A percentile compares a stretch with the other conserved stretches of the same genome.
phyloP scores from a whole-genome alignment of 2,888 invertebrate genomes.

The Eupithecia subumbrata region DNA sequence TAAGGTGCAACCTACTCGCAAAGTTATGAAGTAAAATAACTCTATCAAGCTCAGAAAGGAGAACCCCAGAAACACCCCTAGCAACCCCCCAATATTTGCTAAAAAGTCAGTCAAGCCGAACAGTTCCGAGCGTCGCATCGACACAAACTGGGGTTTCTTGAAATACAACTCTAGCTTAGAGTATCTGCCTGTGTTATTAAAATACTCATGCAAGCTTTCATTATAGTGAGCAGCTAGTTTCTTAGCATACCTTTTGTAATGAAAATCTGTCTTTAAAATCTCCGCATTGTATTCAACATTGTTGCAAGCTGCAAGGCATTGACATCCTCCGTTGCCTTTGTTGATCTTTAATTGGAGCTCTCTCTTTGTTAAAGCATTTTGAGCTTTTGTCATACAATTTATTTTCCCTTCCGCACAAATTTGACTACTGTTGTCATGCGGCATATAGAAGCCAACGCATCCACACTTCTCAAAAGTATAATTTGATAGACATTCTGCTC shows the following conservation, averaged over 20 bases:
- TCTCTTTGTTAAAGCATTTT: conserved; percentile 1
- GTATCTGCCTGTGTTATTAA: conserved; percentile 18
- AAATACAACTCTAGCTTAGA: conserved; percentile 79
- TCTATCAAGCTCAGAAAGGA: conserved; percentile 73
- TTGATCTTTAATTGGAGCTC: conserved; percentile 7
- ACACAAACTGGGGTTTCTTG: conserved; percentile 81
- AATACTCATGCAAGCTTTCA: conserved; percentile 23
- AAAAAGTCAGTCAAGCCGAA: conserved; percentile 84
- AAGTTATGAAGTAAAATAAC: conserved; percentile 78
- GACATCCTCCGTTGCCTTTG: conserved; percentile 10
- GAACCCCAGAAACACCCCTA: conserved; percentile 85
- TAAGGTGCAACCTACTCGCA: conserved; percentile 55
- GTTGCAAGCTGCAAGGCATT: conserved; percentile 32
- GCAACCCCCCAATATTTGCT: conserved; percentile 83
- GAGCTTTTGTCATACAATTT: conserved; percentile 9
- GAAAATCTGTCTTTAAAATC: conserved; percentile 24
- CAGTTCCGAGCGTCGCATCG: conserved; percentile 82
- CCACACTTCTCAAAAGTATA: conserved; percentile 50
- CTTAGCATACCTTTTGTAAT: conserved; percentile 8
- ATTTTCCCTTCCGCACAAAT: conserved; percentile 20
- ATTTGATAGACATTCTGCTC: conserved; percentile 59
- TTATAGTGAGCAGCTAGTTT: neutral
- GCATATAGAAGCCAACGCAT: conserved; percentile 62
- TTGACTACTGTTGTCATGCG: conserved; percentile 37
- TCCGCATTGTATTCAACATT: conserved; percentile 38